phyloP scores from a whole-genome alignment of 2,113 vertebrate genomes.

The Apistogramma diplotaenia region DNA sequence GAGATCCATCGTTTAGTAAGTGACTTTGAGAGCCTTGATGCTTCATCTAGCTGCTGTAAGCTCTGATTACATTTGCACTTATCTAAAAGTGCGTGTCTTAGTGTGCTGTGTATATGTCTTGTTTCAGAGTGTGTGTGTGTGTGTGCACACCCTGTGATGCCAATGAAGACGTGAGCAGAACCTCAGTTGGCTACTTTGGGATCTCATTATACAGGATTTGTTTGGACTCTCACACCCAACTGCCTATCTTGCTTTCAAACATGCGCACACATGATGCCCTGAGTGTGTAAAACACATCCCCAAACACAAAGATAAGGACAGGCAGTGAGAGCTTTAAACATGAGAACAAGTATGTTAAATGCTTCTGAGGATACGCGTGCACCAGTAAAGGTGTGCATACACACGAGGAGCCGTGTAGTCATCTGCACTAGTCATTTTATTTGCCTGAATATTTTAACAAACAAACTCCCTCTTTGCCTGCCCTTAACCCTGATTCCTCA shows the following conservation, averaged over 20 bases:
- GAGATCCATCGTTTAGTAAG: conserved; percentile 12
- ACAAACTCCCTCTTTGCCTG: conserved; percentile 15
- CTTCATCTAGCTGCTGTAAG: not conserved
- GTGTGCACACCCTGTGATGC: conserved; percentile 2
- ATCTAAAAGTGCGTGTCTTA: not conserved
- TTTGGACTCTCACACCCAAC: conserved; percentile 32
- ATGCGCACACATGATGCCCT: not conserved
- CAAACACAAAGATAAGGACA: not conserved
- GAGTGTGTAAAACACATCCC: not conserved
- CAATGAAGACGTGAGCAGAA: conserved; percentile 51
- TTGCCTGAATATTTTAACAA: conserved; percentile 49
- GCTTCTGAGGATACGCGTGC: not conserved
- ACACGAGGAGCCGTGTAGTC: not conserved
- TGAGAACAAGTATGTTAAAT: not conserved
- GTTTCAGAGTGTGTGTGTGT: conserved; percentile 9
- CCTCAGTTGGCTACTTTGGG: conserved; percentile 44
- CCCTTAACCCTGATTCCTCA: conserved; percentile 29
- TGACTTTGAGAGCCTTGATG: conserved; percentile 19
- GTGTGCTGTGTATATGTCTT: not conserved
- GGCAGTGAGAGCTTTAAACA: not conserved
- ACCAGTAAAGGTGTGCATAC: not conserved
- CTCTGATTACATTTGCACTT: conserved; percentile 1
- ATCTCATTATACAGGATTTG: conserved; percentile 49
- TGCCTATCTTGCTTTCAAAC: conserved; percentile 7
- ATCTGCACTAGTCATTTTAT: conserved; percentile 5